Evolutionary conservation across 2,113 vertebrate species (phyloP).

Genomic region (Vulpes lagopus): DNA sequence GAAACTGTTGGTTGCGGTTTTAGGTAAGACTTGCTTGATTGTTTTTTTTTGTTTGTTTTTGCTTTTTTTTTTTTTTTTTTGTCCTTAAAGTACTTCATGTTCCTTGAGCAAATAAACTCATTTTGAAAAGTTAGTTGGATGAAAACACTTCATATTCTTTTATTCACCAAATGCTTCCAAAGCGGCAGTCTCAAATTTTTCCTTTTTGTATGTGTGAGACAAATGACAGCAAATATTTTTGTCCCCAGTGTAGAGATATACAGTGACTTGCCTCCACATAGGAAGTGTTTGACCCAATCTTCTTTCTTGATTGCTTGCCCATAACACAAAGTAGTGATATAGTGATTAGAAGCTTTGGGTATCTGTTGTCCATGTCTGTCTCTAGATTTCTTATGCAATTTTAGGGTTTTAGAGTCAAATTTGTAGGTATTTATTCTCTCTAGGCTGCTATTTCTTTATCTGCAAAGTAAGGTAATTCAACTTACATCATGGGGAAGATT

Average conservation of each 20-base stretch:
- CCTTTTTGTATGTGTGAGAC: not conserved
- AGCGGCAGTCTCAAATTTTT: not conserved
- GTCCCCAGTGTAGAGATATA: not conserved
- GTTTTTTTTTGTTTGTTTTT: not conserved
- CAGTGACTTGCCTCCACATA: not conserved
- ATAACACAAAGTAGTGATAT: not conserved
- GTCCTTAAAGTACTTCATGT: not conserved
- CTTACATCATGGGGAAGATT: too few species aligned
- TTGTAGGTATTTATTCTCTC: too few species aligned
- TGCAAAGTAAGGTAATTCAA: too few species aligned
- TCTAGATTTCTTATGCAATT: not conserved
- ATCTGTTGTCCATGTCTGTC: not conserved
- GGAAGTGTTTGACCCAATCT: not conserved
- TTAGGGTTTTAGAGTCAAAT: not conserved
- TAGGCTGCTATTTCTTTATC: too few species aligned
- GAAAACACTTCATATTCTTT: slow-evolving; percentile 12
- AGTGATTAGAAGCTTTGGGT: not conserved
- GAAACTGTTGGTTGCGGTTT: slow-evolving; percentile 87
- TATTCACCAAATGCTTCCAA: not conserved
- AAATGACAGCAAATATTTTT: not conserved
- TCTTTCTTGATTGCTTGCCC: not conserved
- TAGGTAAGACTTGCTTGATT: slow-evolving; percentile 82
- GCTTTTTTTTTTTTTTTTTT: too few species aligned
- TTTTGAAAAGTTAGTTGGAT: slow-evolving; percentile 19
- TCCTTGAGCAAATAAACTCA: not conserved